Conservation (phyloP, 2,797 vertebrate species). For the Knipowitschia caucasica region DNA sequence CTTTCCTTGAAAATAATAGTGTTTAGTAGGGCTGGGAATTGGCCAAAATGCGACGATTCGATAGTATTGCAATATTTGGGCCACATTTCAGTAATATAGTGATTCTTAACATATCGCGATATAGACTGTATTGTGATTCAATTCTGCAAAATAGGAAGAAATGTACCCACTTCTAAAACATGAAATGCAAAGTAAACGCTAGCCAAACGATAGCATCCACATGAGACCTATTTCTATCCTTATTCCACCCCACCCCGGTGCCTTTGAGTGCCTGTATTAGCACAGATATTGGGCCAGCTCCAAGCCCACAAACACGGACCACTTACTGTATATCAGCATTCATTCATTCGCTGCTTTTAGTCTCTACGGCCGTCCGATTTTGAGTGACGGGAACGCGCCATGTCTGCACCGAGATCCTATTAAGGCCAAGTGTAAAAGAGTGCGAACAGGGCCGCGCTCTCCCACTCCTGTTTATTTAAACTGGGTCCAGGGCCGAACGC, state of each 20-base stretch:
- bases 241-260: not conserved
- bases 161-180: too few relatives aligned
- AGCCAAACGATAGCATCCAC: not conserved
- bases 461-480: conserved; percentile 71
- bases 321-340: conserved; percentile 21
- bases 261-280: not conserved
- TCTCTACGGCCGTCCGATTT: conserved; percentile 3
- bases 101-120: too few relatives aligned
- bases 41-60: too few relatives aligned
- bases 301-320: conserved; percentile 11
- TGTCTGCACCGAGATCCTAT: conserved; percentile 4
- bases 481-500: conserved; percentile 51
- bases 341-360: conserved; percentile 28
- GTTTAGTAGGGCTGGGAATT: too few relatives aligned
- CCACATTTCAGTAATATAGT: too few relatives aligned
- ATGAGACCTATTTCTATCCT: not conserved
- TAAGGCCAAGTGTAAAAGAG: conserved; percentile 10
- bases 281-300: not conserved
- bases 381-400: conserved; percentile 9
- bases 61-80: too few relatives aligned
- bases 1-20: too few relatives aligned
- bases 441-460: conserved; percentile 24
- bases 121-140: too few relatives aligned
- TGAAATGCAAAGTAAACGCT: too few relatives aligned
- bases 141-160: too few relatives aligned